These are phyloP conservation scores for Pachyuromys duprasi DNA, from an alignment of 2,797 vertebrate species.

Conservation along the genomic window DNA sequence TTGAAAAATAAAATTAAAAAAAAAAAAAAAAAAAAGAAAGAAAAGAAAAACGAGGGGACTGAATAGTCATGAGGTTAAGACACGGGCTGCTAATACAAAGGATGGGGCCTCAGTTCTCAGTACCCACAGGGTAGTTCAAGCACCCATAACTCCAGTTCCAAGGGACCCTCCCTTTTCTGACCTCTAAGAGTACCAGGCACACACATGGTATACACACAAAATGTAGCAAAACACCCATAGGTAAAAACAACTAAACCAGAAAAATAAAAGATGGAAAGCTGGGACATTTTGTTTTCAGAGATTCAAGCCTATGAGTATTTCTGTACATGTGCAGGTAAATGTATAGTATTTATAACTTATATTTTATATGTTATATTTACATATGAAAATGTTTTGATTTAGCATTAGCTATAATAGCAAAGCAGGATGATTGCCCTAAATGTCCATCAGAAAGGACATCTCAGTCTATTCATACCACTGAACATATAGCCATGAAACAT, in stretches of 20 bases:
- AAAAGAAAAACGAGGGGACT: not conserved
- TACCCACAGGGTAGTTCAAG: not conserved
- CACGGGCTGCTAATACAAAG: not conserved
- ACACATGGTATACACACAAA: not conserved
- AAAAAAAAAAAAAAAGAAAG: not conserved
- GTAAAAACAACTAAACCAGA: not conserved
- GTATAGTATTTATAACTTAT: not conserved
- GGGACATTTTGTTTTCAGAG: not conserved
- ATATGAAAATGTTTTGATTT: not conserved
- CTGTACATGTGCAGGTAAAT: conserved; percentile 11
- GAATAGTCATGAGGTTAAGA: not conserved
- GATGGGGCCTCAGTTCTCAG: not conserved
- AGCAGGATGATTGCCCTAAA: not conserved
- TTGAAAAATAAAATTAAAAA: not conserved
- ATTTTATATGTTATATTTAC: conserved; percentile 4
- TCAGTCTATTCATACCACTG: not conserved
- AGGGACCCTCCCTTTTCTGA: not conserved
- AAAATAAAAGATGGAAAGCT: not conserved
- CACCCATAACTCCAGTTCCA: not conserved
- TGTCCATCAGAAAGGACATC: not conserved
- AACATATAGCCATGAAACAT: not conserved
- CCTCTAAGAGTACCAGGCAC: not conserved
- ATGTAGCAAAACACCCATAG: not conserved
- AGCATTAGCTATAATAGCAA: not conserved
- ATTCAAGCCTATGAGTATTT: not conserved